These are phyloP conservation scores for Trachelipus rathkii DNA, from an alignment of 1,140 invertebrate species.

Conservation along the genomic window DNA sequence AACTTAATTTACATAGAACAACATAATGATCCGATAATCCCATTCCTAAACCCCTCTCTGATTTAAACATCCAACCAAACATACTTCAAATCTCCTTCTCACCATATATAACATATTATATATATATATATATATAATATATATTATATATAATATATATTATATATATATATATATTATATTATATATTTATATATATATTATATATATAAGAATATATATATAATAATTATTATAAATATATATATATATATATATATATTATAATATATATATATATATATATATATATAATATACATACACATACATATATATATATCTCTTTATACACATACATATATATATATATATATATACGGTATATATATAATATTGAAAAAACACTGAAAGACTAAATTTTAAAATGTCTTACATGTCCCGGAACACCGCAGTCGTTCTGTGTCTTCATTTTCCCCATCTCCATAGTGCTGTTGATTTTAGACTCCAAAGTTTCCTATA, in stretches of 20 bases:
- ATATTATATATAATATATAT: too few relatives aligned
- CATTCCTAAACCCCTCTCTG: too few relatives aligned
- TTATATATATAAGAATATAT: too few relatives aligned
- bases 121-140: too few relatives aligned
- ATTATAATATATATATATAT: neutral
- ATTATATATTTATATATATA: too few relatives aligned
- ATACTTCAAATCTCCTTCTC: too few relatives aligned
- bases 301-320: constrained; percentile 3
- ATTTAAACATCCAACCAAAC: too few relatives aligned
- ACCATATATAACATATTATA: too few relatives aligned
- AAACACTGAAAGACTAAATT: neutral
- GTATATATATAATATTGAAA: constrained; percentile 2
- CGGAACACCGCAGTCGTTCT: constrained; percentile 41
- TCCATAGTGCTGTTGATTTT: constrained; percentile 87
- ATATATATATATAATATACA: neutral
- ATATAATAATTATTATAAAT: constrained; percentile 16
- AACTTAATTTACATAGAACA: too few relatives aligned
- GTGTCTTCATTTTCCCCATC: constrained; percentile 49
- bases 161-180: too few relatives aligned
- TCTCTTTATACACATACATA: too few relatives aligned
- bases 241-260: neutral
- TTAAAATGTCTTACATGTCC: constrained; percentile 38
- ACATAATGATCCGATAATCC: too few relatives aligned
- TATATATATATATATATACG: constrained; percentile 1
- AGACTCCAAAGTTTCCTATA: constrained; percentile 66